phyloP scores from a whole-genome alignment of 2,888 invertebrate species.

The Deilephila elpenor region DNA sequence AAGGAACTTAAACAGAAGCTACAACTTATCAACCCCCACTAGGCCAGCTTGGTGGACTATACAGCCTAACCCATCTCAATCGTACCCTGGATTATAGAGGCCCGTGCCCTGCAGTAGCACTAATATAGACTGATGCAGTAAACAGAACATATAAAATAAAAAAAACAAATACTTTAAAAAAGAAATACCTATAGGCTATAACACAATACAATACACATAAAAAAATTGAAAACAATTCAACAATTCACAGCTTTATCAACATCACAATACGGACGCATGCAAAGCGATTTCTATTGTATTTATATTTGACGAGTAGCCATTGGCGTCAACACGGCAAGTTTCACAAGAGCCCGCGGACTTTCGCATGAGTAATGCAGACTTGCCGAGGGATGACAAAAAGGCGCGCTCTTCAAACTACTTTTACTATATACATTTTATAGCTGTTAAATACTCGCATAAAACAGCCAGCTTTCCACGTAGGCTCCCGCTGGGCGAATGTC shows the following conservation, averaged over 20 bases:
- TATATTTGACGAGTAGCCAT: not conserved
- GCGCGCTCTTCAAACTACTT: slow-evolving; percentile 33
- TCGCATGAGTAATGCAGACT: slow-evolving; percentile 57
- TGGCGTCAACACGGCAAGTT: slow-evolving; percentile 38
- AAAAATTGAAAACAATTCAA: too few species aligned
- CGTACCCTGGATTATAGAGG: too few species aligned
- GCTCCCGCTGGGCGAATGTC: slow-evolving; percentile 52
- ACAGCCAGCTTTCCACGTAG: slow-evolving; percentile 54
- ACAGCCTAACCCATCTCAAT: too few species aligned
- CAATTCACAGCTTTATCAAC: not conserved
- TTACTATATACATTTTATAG: slow-evolving; percentile 48
- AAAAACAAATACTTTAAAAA: too few species aligned
- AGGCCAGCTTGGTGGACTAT: too few species aligned
- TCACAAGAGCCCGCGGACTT: slow-evolving; percentile 45
- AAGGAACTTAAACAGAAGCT: too few species aligned
- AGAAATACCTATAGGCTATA: too few species aligned
- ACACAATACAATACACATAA: too few species aligned
- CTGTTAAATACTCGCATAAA: slow-evolving; percentile 41
- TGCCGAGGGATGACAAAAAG: slow-evolving; percentile 55
- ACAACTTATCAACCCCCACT: too few species aligned
- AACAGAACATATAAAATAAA: too few species aligned
- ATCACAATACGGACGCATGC: not conserved
- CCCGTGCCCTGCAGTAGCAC: too few species aligned
- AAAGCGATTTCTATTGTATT: slow-evolving; percentile 29
- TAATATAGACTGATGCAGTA: too few species aligned